Evolutionary conservation across 2,113 vertebrate species (phyloP).

Genomic region (Pseudolaguvia tuberculata): DNA sequence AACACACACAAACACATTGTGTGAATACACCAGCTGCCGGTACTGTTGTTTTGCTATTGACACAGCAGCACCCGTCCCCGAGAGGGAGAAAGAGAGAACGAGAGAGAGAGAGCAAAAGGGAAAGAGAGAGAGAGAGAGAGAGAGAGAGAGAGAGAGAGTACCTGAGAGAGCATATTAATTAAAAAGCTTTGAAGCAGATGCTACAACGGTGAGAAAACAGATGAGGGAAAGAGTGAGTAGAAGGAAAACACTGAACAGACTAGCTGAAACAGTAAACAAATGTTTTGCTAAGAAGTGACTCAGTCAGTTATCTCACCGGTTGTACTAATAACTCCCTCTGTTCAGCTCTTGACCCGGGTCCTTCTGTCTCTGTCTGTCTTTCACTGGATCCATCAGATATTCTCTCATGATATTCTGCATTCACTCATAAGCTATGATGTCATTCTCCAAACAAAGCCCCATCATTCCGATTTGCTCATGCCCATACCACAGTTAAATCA

Average conservation of each 20-base stretch:
- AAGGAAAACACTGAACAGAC: slow-evolving; percentile 11
- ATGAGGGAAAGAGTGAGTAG: neutral
- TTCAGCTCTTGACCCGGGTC: neutral
- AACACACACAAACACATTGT: slow-evolving; percentile 42
- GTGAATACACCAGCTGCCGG: slow-evolving; percentile 58
- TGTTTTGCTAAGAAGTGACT: slow-evolving; percentile 44
- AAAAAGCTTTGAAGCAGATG: slow-evolving; percentile 33
- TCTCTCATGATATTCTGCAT: neutral
- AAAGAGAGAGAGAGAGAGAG: slow-evolving; percentile 43
- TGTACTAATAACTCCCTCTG: neutral
- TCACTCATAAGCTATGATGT: slow-evolving; percentile 1
- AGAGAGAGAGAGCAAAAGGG: slow-evolving; percentile 46
- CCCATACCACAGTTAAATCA: slow-evolving; percentile 32
- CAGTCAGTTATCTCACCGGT: slow-evolving; percentile 37
- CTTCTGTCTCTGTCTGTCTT: neutral
- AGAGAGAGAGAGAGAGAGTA: slow-evolving; percentile 32
- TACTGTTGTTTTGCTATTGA: slow-evolving; percentile 65
- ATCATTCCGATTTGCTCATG: neutral
- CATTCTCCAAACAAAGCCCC: slow-evolving; percentile 9
- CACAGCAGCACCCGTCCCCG: slow-evolving; percentile 49
- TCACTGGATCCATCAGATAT: neutral
- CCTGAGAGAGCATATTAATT: slow-evolving; percentile 49
- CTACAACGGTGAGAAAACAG: slow-evolving; percentile 1
- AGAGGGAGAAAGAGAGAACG: slow-evolving; percentile 50
- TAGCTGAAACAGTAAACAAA: slow-evolving; percentile 26